Evolutionary conservation across 2,888 invertebrate species (phyloP).

Genomic region (Ptilodon capucinus): DNA sequence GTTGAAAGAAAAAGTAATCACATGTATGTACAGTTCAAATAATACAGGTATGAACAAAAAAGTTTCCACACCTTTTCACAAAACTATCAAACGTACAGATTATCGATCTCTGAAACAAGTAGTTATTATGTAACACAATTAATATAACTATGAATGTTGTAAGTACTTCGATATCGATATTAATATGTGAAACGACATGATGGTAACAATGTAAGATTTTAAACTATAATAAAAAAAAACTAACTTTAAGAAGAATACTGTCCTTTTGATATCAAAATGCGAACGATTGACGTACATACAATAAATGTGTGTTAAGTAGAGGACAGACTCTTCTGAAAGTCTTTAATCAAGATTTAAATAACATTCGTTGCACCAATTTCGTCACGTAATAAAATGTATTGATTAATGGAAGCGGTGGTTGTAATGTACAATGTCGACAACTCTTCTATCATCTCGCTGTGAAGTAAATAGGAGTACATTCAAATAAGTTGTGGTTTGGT

Average conservation of each 20-base stretch:
- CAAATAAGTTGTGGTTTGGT: constrained; percentile 77
- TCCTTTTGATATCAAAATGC: constrained; percentile 26
- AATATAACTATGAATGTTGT: not conserved
- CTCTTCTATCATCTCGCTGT: constrained; percentile 66
- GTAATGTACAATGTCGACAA: constrained; percentile 78
- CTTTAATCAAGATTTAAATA: constrained; percentile 21
- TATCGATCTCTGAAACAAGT: not conserved
- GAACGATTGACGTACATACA: constrained; percentile 11
- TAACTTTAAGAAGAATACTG: constrained; percentile 29
- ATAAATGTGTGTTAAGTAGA: constrained; percentile 14
- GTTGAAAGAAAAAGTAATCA: constrained; percentile 11
- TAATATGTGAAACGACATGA: not conserved
- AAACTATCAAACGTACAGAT: not conserved
- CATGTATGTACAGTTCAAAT: not conserved
- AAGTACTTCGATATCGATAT: not conserved
- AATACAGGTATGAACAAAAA: not conserved
- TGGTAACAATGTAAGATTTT: not conserved
- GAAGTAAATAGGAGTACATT: constrained; percentile 72
- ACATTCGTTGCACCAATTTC: constrained; percentile 76
- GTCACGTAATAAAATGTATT: constrained; percentile 53
- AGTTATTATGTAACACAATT: not conserved
- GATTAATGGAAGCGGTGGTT: constrained; percentile 76
- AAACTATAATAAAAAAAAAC: not conserved
- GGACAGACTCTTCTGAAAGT: constrained; percentile 30
- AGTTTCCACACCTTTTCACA: not conserved